Conservation (phyloP, 2,888 invertebrate genomes). For the Argynnis bischoffii region DNA sequence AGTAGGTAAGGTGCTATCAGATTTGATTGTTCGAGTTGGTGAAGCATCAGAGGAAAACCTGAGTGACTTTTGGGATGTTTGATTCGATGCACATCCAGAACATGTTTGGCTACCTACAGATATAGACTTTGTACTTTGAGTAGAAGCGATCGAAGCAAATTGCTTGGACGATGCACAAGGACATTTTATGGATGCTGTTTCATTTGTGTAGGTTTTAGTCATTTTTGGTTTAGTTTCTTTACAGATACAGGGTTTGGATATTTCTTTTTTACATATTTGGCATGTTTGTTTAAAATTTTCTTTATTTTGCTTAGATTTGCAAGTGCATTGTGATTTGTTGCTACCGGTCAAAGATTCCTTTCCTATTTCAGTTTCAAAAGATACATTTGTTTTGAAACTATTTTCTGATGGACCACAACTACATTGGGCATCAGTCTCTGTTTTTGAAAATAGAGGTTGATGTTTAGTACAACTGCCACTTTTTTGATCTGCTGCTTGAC, state of each 20-base stretch:
- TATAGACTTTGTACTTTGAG: not conserved
- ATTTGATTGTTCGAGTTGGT: not conserved
- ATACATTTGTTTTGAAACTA: not conserved
- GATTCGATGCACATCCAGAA: conserved; percentile 1
- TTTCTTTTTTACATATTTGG: not conserved
- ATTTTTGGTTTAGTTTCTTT: not conserved
- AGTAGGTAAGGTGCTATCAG: conserved; percentile 14
- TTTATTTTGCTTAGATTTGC: conserved; percentile 1
- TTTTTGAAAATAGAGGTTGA: not conserved
- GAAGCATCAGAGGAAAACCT: conserved; percentile 12
- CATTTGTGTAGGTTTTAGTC: not conserved
- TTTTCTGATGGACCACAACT: not conserved
- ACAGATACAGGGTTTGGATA: not conserved
- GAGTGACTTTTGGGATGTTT: conserved; percentile 8
- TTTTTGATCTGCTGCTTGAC: not conserved
- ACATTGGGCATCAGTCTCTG: not conserved
- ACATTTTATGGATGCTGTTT: not conserved
- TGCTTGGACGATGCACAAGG: not conserved
- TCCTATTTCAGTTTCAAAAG: not conserved
- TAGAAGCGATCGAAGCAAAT: not conserved
- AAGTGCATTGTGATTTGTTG: conserved; percentile 1
- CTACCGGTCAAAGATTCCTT: no score
- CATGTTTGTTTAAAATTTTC: not conserved
- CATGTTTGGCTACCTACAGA: conserved; percentile 8
- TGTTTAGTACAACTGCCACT: no score